phyloP scores from a whole-genome alignment of 2,113 vertebrate species.

The Penelope pileata region DNA sequence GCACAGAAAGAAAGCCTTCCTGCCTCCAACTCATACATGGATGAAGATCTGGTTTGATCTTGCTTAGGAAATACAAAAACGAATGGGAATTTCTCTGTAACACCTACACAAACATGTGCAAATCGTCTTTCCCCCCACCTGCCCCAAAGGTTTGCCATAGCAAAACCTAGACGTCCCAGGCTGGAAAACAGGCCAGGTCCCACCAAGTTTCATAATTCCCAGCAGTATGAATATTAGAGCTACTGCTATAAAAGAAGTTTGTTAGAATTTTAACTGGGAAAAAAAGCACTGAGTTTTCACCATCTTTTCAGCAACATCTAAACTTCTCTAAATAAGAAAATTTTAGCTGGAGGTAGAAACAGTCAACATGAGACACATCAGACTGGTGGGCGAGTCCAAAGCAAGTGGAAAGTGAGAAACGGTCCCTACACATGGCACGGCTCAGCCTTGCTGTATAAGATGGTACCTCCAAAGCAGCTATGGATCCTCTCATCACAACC shows the following conservation, averaged over 20 bases:
- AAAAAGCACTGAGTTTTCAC: not conserved
- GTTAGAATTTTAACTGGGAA: not conserved
- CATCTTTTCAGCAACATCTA: not conserved
- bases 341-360: not conserved
- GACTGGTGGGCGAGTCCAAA: not conserved
- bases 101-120: not conserved
- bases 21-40: not conserved
- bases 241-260: not conserved
- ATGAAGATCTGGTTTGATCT: not conserved
- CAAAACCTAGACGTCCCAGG: not conserved
- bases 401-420: not conserved
- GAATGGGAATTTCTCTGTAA: constrained; percentile 12
- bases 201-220: not conserved
- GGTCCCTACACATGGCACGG: not conserved
- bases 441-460: not conserved
- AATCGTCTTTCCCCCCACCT: no score
- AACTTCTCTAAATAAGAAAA: not conserved
- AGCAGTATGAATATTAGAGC: not conserved
- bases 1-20: not conserved
- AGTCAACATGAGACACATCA: not conserved
- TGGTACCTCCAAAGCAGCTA: not conserved
- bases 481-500: not conserved
- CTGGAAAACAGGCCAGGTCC: not conserved
- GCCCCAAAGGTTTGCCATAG: not conserved
- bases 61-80: not conserved